A percentile compares a stretch with the other conserved stretches of the same genome.
Conservation (phyloP, 2,113 vertebrate species). For the Corythoichthys intestinalis region DNA sequence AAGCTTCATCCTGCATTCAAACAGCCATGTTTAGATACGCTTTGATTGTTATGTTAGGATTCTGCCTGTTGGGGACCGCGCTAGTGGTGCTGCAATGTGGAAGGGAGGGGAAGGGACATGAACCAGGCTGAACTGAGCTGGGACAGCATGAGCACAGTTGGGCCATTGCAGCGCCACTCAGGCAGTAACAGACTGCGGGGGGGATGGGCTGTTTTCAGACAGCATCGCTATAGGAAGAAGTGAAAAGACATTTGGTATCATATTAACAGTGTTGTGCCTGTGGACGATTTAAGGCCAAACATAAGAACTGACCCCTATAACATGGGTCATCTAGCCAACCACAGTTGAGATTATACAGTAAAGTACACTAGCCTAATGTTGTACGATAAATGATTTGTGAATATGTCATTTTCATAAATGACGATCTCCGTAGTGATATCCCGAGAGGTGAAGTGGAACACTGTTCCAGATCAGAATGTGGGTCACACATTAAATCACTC, state of each 20-base stretch:
- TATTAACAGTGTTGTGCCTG: background rate
- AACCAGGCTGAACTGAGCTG: conserved; percentile 38
- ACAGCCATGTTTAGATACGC: conserved; percentile 34
- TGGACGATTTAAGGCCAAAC: background rate
- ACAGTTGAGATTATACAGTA: conserved; percentile 21
- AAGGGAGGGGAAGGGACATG: conserved; percentile 27
- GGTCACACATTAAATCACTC: conserved; percentile 56
- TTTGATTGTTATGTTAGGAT: conserved; percentile 40
- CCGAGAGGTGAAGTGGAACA: conserved; percentile 34
- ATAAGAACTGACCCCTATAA: conserved; percentile 4
- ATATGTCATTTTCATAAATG: conserved; percentile 28
- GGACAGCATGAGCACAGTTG: conserved; percentile 46
- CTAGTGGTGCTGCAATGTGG: conserved; percentile 18
- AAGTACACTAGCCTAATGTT: conserved; percentile 10
- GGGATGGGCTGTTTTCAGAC: conserved; percentile 20
- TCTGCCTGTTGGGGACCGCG: conserved; percentile 16
- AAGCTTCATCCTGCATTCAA: conserved; percentile 28
- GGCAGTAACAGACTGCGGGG: conserved; percentile 34
- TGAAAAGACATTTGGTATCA: background rate
- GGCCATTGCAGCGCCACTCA: conserved; percentile 41
- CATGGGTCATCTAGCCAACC: conserved; percentile 24
- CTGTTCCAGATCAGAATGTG: conserved; percentile 46
- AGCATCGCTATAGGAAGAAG: background rate
- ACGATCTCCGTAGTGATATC: conserved; percentile 16
- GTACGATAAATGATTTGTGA: conserved; percentile 12